Evolutionary conservation across 2,797 vertebrate species (phyloP).

Genomic region (Sus cebifrons): DNA sequence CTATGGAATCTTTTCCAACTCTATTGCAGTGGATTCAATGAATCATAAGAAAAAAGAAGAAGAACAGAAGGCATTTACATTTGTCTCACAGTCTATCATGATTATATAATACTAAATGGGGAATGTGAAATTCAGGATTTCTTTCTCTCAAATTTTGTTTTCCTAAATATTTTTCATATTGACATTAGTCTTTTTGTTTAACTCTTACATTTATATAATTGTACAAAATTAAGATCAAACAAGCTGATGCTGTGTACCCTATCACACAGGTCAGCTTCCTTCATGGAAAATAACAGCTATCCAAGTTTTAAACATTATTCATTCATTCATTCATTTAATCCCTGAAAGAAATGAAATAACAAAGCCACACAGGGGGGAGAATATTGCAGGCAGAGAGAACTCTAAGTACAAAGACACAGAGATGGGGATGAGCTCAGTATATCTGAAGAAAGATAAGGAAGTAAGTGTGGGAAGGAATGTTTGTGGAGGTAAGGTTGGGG

Average conservation of each 20-base stretch:
- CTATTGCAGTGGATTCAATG: neutral
- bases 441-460: neutral
- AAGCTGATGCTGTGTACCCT: neutral
- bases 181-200: neutral
- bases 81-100: neutral
- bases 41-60: neutral
- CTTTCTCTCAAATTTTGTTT: neutral
- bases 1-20: neutral
- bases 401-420: neutral
- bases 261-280: neutral
- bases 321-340: neutral
- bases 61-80: neutral
- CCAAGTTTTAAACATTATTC: neutral
- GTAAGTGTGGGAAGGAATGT: neutral
- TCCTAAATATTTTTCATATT: conserved; percentile 4
- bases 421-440: neutral
- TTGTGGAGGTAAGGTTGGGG: neutral
- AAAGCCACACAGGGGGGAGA: neutral
- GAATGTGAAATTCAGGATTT: neutral
- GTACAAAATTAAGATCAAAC: neutral
- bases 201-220: neutral
- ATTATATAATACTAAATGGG: neutral
- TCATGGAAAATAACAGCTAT: neutral
- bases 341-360: conserved; percentile 17
- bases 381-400: neutral